Evolutionary conservation across 2,113 vertebrate genomes (phyloP).

Genomic region (Myiopsitta monachus): DNA sequence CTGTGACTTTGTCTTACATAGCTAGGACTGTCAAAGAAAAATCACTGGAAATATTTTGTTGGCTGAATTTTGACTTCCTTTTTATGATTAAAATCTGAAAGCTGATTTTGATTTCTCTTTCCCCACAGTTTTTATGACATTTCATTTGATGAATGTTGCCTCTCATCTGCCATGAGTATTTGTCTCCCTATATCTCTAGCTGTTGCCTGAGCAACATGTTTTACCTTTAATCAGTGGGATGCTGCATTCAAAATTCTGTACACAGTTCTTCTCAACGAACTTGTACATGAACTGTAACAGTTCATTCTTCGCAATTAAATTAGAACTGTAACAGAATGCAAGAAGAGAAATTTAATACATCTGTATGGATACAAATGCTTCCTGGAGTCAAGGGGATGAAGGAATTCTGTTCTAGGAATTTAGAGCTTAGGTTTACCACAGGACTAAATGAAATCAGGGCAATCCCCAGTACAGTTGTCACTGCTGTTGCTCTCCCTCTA

Average conservation of each 20-base stretch:
- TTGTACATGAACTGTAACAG: neutral
- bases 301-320: neutral
- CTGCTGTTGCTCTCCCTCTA: neutral
- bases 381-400: neutral
- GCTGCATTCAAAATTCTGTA: neutral
- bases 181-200: neutral
- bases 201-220: slow-evolving; percentile 30
- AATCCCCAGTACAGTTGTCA: fast-evolving
- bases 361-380: neutral
- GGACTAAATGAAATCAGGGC: neutral
- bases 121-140: neutral
- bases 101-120: slow-evolving; percentile 3
- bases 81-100: slow-evolving; percentile 23
- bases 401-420: neutral
- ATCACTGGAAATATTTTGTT: neutral
- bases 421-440: neutral
- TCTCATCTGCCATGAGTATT: neutral
- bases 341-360: neutral
- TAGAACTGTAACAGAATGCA: neutral
- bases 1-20: neutral
- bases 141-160: slow-evolving; percentile 11
- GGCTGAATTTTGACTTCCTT: slow-evolving; percentile 31
- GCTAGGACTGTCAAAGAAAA: slow-evolving; percentile 16
- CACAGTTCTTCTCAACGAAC: neutral
- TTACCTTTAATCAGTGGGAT: neutral